Percentiles rank a stretch among this genome's conserved stretches.
phyloP scores from a whole-genome alignment of 2,888 invertebrate species.

The Baronia brevicornis region DNA sequence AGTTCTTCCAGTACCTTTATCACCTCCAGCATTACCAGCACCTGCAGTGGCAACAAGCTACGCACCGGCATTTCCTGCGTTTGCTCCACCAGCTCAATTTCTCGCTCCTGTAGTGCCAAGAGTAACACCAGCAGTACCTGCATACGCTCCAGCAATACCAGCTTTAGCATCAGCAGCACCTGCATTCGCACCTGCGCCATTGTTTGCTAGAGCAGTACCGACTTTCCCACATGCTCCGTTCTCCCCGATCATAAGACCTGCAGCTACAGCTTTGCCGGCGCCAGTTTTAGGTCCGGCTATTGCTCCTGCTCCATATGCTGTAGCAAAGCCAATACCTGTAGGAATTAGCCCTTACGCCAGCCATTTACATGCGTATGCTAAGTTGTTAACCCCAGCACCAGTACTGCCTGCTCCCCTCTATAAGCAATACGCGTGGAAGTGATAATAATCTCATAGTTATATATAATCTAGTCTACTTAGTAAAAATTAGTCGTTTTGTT shows the following conservation, averaged over 20 bases:
- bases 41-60: conserved; percentile 23
- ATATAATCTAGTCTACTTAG: conserved; percentile 18
- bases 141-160: conserved; percentile 23
- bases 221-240: conserved; percentile 38
- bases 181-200: conserved; percentile 20
- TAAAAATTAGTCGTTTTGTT: conserved; percentile 19
- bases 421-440: conserved; percentile 60
- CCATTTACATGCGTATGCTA: conserved; percentile 57
- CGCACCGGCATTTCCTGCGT: conserved; percentile 27
- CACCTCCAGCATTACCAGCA: conserved; percentile 24
- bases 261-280: conserved; percentile 28
- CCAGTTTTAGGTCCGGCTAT: conserved; percentile 35
- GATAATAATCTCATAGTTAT: conserved; percentile 32
- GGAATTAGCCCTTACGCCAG: conserved; percentile 22
- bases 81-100: no score
- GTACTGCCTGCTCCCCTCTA: conserved; percentile 33
- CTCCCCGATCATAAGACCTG: conserved; percentile 31
- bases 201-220: conserved; percentile 22
- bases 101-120: no score
- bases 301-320: conserved; percentile 30
- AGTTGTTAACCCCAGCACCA: conserved; percentile 31
- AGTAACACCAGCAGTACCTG: conserved; percentile 28
- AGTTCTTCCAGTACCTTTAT: no score
- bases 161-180: conserved; percentile 24
- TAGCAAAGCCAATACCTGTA: conserved; percentile 33